Evolutionary conservation across 2,888 invertebrate species (phyloP), one percentile per base, ranked within the genome.

Genomic region (Maniola hyperantus): DNA sequence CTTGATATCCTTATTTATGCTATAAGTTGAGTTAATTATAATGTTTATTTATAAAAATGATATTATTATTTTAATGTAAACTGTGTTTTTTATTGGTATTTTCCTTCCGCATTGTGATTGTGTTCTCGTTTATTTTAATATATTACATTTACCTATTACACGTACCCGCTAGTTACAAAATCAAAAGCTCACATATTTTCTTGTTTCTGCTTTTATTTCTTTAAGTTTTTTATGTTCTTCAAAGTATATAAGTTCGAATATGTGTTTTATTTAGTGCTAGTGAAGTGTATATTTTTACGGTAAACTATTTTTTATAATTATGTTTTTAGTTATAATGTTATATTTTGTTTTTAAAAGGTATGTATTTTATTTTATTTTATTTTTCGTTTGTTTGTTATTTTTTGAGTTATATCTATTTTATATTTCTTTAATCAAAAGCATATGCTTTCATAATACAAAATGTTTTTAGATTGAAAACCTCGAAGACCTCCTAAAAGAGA

Each of bases 401-500:
- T 61, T 64, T 69, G 66, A 69, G 64, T 67, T 60, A n/a, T n/a
- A n/a, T 6, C 26, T 50, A 71, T 64, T 51, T 53, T 26, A 18
- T n/a, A 20, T 53, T n/a, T 8, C 15, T 34, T 15, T 5, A 53
- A 7, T 34, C n/a, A 50, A 50, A 51, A 5, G 26, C 20, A 11
- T 8, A 20, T 20, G 2, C 5, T 11, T 26, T 26, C 6, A 26
- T 26, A 18, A 51, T 26, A 4, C 26, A 73, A 42, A 15, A 36
- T 36, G 2, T 66, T 91, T 91, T 77, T 87, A 99, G 98, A 97
- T 99, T 82, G 99, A 99, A 92, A 99, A 98, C 85, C 93, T 99
- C 73, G 99, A 99, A 93, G 99, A 99, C 82, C 93, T 98, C 64
- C 93, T 99, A 62, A 98, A 98, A 89, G 99, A 99, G 85, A 99